These are phyloP conservation scores for Lasioglossum albipes DNA, from an alignment of 1,140 invertebrate species.

Conservation along the genomic window DNA sequence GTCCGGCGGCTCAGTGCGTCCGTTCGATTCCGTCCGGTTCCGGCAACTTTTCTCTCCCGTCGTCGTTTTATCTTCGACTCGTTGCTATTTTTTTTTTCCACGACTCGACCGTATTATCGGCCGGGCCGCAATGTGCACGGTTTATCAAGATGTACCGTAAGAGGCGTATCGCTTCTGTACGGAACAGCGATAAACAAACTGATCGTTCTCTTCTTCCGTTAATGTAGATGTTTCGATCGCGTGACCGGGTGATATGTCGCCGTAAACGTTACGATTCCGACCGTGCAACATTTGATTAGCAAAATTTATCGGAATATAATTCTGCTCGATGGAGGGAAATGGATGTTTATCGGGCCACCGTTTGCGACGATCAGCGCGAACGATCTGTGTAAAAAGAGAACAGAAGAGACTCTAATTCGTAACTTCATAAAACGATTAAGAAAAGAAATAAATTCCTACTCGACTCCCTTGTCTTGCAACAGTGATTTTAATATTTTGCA, in stretches of 20 bases:
- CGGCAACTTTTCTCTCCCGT: background rate
- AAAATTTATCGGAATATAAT: background rate
- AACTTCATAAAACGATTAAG: too few relatives aligned
- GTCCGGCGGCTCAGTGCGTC: background rate
- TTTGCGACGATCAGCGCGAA: background rate
- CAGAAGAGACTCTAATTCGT: too few relatives aligned
- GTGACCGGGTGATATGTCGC: background rate
- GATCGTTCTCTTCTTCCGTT: background rate
- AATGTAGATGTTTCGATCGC: background rate
- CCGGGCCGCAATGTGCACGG: background rate
- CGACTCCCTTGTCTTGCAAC: too few relatives aligned
- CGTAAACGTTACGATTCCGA: background rate
- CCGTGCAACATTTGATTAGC: background rate
- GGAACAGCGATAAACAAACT: too few relatives aligned
- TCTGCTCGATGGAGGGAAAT: background rate
- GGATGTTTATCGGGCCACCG: background rate
- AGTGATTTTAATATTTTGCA: too few relatives aligned
- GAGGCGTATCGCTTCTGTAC: background rate
- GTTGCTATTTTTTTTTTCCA: too few relatives aligned
- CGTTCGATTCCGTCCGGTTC: background rate
- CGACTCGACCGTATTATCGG: background rate
- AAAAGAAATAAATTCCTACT: too few relatives aligned
- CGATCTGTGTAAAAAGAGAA: too few relatives aligned
- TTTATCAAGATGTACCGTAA: slow-evolving; percentile 13
- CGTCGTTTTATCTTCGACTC: too few relatives aligned